Evolutionary conservation across 1,140 invertebrate genomes (phyloP).

Genomic region (Phortica variegata): DNA sequence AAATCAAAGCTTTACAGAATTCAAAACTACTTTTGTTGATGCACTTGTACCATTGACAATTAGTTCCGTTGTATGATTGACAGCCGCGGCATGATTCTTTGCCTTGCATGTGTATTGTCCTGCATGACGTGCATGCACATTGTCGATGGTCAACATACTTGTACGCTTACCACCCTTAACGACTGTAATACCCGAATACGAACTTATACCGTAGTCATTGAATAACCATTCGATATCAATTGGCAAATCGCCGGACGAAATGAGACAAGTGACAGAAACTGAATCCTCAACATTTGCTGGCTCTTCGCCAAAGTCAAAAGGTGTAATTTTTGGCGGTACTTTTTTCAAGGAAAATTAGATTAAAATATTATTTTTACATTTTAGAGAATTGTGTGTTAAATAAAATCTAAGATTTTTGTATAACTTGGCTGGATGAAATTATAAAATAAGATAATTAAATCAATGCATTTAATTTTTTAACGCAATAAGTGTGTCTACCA

Average conservation of each 20-base stretch:
- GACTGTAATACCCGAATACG: slow-evolving; percentile 70
- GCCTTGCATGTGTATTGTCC: slow-evolving; percentile 81
- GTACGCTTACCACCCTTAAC: slow-evolving; percentile 73
- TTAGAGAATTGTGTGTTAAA: too few relatives aligned
- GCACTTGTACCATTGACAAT: slow-evolving; percentile 69
- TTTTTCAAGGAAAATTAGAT: slow-evolving; percentile 18
- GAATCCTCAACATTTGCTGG: slow-evolving; percentile 79
- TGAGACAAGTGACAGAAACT: slow-evolving; percentile 73
- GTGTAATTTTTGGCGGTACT: slow-evolving; percentile 77
- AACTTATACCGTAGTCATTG: slow-evolving; percentile 66
- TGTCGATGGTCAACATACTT: slow-evolving; percentile 76
- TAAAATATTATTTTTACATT: background rate
- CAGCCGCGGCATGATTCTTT: slow-evolving; percentile 71
- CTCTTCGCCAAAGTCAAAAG: slow-evolving; percentile 75
- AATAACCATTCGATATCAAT: slow-evolving; percentile 76
- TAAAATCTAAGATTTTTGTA: background rate
- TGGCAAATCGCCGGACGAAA: slow-evolving; percentile 76
- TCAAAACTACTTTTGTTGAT: slow-evolving; percentile 9
- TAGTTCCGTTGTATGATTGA: slow-evolving; percentile 68
- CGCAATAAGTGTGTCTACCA: slow-evolving; percentile 58
- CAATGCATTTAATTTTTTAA: background rate
- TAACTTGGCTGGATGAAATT: too few relatives aligned
- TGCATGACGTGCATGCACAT: slow-evolving; percentile 72
- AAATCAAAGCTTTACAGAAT: too few relatives aligned
- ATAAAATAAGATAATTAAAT: background rate